Conservation (phyloP, 2,888 invertebrate species). For the Megamerina dolium region DNA sequence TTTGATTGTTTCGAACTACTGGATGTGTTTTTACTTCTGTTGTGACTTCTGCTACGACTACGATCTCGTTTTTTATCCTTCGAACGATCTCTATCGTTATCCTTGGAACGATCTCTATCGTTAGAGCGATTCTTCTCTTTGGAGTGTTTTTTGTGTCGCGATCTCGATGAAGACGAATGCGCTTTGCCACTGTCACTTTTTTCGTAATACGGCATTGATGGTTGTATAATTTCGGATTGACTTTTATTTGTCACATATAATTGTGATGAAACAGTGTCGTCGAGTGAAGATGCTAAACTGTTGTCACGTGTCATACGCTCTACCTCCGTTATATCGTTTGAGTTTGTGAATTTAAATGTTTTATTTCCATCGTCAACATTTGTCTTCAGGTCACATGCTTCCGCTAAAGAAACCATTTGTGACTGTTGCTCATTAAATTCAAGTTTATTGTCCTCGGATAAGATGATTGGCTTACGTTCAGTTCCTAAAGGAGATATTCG, state of each 20-base stretch:
- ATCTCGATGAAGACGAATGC: slow-evolving; percentile 31
- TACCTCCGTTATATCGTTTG: no score
- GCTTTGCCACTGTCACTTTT: slow-evolving; percentile 9
- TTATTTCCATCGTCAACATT: no score
- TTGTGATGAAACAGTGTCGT: slow-evolving; percentile 6
- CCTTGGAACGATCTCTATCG: neutral
- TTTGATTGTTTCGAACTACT: slow-evolving; percentile 29
- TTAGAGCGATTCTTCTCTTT: slow-evolving; percentile 14
- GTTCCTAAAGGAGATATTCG: slow-evolving; percentile 27
- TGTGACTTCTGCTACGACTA: slow-evolving; percentile 15
- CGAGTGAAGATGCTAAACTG: slow-evolving; percentile 11
- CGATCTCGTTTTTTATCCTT: slow-evolving; percentile 13
- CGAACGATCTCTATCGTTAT: slow-evolving; percentile 12
- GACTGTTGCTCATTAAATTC: no score
- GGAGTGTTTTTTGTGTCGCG: slow-evolving; percentile 36
- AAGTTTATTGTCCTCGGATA: no score
- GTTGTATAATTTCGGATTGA: slow-evolving; percentile 11
- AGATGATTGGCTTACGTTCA: slow-evolving; percentile 26
- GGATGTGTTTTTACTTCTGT: slow-evolving; percentile 24
- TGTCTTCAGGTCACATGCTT: no score
- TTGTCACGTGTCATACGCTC: slow-evolving; percentile 8
- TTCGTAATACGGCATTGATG: slow-evolving; percentile 15
- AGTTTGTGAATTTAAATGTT: no score
- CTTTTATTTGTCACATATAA: slow-evolving; percentile 7
- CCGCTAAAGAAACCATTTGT: no score